Base-by-base conservation (phyloP, 2,797 vertebrate genomes). In the Clarias pachynema region DNA sequence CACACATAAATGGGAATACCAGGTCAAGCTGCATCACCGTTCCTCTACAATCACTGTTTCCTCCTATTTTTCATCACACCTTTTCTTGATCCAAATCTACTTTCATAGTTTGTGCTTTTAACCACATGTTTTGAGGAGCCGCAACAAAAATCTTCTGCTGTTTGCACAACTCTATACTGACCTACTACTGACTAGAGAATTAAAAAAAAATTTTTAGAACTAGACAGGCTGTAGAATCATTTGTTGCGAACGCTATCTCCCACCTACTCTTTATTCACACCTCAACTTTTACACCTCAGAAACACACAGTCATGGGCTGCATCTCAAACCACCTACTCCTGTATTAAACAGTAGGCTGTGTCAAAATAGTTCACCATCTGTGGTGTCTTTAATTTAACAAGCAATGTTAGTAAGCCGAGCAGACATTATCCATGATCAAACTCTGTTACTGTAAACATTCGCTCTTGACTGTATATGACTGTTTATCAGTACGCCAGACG, bases 351-450 rank as follows among this genome's bases (percentile, higher is more conserved):
- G 44, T 73, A 73, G 70, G 70, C 44, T 26, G 26, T 31, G 6
- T 75, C 73, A 31, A 75, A 75, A 75, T 75, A 57, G 16, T 57
- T 31, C 49, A 75, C 53, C 73, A 75, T 75, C 73, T 75, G 73
- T 75, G 49, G 8, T 57, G 29, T 3, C 44, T 29, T 29, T 57
- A 29, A 20, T 75, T 57, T 75, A 75, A 75, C 16, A 56, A 56
- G n/a, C n/a, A 9, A 56, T 56, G 49, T 56, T 56, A 56, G 49
- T 20, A 75, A 75, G n/a, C 49, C 29, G 72, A 75, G 24, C n/a
- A 74, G 6, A 26, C 26, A 53, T 53, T 6, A 49, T 49, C 49
- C 37, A 16, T 18, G n/a, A 75, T 74, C 8, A 29, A 75, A 56
- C 73, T 56, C 44, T 74, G 44, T 29, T 53, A 74, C 15, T 56